Conservation (phyloP, 2,113 vertebrate genomes). For the Talpa occidentalis region DNA sequence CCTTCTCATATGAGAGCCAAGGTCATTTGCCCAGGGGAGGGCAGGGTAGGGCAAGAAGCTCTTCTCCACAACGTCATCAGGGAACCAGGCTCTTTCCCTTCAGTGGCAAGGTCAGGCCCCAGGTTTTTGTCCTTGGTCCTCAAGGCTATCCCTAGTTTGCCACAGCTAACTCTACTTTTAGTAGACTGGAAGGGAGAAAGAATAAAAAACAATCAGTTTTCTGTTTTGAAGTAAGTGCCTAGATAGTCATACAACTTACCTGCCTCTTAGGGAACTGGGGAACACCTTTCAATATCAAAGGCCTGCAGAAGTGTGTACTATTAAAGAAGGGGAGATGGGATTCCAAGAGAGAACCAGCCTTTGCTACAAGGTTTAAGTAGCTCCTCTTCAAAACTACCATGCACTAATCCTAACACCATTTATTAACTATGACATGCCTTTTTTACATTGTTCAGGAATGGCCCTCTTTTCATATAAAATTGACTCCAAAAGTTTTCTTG, state of each 20-base stretch:
- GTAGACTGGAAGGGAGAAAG: neutral
- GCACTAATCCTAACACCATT: neutral
- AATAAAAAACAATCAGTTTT: neutral
- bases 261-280: neutral
- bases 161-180: neutral
- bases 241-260: neutral
- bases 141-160: neutral
- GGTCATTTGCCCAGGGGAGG: no score
- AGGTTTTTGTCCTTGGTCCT: neutral
- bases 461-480: neutral
- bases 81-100: neutral
- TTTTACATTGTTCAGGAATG: neutral
- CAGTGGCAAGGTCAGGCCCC: accelerated
- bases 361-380: neutral
- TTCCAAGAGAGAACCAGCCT: neutral
- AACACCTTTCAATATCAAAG: accelerated
- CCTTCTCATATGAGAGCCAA: neutral
- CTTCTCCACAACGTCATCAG: neutral
- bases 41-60: neutral
- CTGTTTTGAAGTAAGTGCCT: neutral
- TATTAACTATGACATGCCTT: neutral
- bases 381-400: neutral
- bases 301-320: neutral
- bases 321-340: no score
- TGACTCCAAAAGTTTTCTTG: neutral